Evolutionary conservation across 2,888 invertebrate genomes (phyloP).

Genomic region (Limenitis camilla): DNA sequence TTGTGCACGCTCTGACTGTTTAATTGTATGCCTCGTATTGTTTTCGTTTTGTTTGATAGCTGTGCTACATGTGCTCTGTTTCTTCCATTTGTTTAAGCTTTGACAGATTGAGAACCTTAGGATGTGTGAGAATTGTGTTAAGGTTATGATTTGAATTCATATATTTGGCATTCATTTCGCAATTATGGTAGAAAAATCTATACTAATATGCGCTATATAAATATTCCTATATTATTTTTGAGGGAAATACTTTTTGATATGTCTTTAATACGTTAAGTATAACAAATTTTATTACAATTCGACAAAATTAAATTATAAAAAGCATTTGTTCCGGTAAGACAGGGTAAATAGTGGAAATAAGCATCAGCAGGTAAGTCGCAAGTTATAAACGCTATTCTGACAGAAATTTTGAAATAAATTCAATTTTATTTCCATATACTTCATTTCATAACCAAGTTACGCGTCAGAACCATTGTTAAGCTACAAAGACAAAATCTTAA

Average conservation of each 20-base stretch:
- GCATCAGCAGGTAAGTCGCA: no score
- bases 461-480: constrained; percentile 11
- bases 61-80: constrained; percentile 17
- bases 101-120: constrained; percentile 13
- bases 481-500: constrained; percentile 21
- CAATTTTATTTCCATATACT: background rate
- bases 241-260: no score
- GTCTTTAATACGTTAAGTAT: no score
- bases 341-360: no score
- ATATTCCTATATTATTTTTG: no score
- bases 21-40: constrained; percentile 41
- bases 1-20: constrained; percentile 48
- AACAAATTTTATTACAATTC: no score
- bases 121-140: background rate
- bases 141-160: background rate
- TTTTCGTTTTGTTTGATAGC: constrained; percentile 30
- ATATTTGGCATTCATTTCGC: no score
- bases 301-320: no score
- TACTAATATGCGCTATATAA: no score
- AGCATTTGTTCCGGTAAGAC: no score
- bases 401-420: background rate
- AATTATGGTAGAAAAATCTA: no score
- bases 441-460: constrained; percentile 15
- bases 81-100: constrained; percentile 13
- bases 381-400: background rate